Conservation (phyloP, 2,888 invertebrate species). For the Anodontia alba region DNA sequence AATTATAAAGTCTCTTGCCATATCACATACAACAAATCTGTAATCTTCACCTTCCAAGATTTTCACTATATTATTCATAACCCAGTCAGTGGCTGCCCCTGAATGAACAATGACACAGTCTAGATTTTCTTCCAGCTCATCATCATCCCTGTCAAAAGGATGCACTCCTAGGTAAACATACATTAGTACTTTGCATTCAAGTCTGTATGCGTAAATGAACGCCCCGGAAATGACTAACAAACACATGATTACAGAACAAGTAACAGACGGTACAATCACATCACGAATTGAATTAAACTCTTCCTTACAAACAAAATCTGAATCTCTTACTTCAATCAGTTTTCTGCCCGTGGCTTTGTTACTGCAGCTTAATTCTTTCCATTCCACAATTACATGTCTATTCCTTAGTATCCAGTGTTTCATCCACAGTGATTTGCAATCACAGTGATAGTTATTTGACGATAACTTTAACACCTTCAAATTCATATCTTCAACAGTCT, state of each 20-base stretch:
- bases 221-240: slow-evolving; percentile 32
- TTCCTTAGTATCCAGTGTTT: slow-evolving; percentile 59
- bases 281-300: slow-evolving; percentile 52
- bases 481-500: not conserved
- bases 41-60: slow-evolving; percentile 53
- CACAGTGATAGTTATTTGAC: slow-evolving; percentile 62
- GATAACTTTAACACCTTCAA: not conserved
- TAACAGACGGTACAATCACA: slow-evolving; percentile 49
- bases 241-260: slow-evolving; percentile 33
- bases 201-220: slow-evolving; percentile 51
- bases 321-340: slow-evolving; percentile 46
- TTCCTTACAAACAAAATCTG: slow-evolving; percentile 57
- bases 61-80: slow-evolving; percentile 55
- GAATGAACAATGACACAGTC: slow-evolving; percentile 64
- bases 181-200: slow-evolving; percentile 65
- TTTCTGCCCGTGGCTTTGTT: slow-evolving; percentile 36
- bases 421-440: slow-evolving; percentile 67
- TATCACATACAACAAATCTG: slow-evolving; percentile 54
- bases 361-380: slow-evolving; percentile 51
- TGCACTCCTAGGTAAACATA: slow-evolving; percentile 68
- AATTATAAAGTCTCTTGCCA: slow-evolving; percentile 63
- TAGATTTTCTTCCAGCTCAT: slow-evolving; percentile 48
- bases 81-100: slow-evolving; percentile 54
- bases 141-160: slow-evolving; percentile 66
- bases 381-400: slow-evolving; percentile 34